phyloP scores from a whole-genome alignment of 2,113 vertebrate species.

The Himantopus leucocephalus region DNA sequence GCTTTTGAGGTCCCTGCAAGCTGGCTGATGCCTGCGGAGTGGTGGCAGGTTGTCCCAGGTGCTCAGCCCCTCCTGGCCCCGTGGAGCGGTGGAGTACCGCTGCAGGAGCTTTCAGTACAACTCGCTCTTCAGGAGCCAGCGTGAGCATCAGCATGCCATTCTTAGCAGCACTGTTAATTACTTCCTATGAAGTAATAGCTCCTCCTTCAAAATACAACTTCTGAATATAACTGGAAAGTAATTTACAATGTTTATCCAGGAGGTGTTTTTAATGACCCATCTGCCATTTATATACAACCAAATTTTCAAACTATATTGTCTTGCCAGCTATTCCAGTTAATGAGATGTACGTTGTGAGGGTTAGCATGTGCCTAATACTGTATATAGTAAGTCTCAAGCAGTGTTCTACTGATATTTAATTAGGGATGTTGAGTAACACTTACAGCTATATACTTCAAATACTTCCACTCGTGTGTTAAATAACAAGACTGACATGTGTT shows the following conservation, averaged over 20 bases:
- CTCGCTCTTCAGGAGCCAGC: rapidly evolving
- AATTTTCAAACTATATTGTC: background rate
- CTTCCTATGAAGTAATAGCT: background rate
- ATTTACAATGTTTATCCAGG: background rate
- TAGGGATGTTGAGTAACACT: background rate
- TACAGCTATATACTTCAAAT: background rate
- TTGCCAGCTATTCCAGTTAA: background rate
- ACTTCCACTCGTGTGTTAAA: background rate
- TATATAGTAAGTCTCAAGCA: background rate
- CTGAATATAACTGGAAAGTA: background rate
- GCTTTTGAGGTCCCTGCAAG: background rate
- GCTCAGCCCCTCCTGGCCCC: too few species aligned
- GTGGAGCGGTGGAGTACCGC: background rate
- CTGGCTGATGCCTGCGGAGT: background rate
- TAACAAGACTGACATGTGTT: background rate
- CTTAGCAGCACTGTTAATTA: background rate
- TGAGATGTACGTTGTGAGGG: background rate
- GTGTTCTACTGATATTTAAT: background rate
- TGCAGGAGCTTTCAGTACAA: background rate
- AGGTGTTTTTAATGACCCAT: background rate
- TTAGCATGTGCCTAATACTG: background rate
- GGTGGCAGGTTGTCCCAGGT: background rate
- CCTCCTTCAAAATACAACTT: background rate
- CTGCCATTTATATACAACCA: background rate
- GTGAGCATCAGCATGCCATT: background rate